Evolutionary conservation across 2,113 vertebrate genomes (phyloP).

Genomic region (Passer montanus): DNA sequence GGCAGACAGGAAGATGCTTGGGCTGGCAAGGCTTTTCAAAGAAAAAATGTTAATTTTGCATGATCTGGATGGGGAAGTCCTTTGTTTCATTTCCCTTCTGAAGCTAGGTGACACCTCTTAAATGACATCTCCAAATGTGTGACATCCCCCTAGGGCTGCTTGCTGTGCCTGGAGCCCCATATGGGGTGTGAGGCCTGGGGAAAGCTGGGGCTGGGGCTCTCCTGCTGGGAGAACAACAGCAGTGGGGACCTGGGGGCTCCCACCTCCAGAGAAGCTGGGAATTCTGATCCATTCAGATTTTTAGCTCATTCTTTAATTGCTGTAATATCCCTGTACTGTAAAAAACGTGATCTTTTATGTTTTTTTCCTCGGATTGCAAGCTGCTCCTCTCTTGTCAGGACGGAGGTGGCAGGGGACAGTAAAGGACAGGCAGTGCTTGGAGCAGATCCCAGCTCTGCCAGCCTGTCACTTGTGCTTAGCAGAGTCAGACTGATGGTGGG

Average conservation of each 20-base stretch:
- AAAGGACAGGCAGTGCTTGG: neutral
- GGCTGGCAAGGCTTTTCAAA: neutral
- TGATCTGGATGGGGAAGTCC: neutral
- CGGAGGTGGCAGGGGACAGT: neutral
- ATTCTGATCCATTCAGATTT: neutral
- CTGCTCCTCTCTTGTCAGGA: neutral
- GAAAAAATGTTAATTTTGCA: fast-evolving
- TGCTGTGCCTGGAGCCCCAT: neutral
- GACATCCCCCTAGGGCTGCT: neutral
- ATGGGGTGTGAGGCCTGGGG: fast-evolving
- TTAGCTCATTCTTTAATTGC: neutral
- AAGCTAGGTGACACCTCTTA: neutral
- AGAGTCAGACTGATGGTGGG: neutral
- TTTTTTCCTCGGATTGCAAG: neutral
- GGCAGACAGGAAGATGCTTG: neutral
- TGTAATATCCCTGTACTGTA: neutral
- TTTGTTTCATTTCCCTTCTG: neutral
- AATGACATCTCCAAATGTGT: neutral
- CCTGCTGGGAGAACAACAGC: fast-evolving
- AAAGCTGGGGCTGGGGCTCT: neutral
- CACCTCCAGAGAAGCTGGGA: neutral
- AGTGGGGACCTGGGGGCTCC: fast-evolving
- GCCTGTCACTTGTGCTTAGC: neutral
- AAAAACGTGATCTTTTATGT: neutral
- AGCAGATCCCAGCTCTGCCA: neutral